phyloP scores from a whole-genome alignment of 2,888 invertebrate genomes.

The Argyresthia albistria region DNA sequence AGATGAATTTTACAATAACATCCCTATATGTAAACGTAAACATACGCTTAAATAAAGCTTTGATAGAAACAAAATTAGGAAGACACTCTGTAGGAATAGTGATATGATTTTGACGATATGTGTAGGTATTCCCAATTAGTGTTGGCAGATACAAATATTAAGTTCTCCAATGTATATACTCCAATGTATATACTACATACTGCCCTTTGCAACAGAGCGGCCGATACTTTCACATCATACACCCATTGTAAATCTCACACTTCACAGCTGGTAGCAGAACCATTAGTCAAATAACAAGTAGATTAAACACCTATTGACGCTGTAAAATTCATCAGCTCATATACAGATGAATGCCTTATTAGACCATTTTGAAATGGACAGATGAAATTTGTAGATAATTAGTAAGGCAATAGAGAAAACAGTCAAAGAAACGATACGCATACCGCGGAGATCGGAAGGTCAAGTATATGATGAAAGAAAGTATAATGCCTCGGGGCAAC shows the following conservation, averaged over 20 bases:
- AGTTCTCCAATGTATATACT: too few relatives aligned
- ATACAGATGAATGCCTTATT: background rate
- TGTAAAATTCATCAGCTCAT: slow-evolving; percentile 22
- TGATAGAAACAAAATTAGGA: too few relatives aligned
- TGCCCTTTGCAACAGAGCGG: background rate
- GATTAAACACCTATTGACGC: slow-evolving; percentile 19
- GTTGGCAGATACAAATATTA: too few relatives aligned
- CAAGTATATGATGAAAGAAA: background rate
- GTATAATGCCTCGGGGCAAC: background rate
- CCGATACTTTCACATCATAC: background rate
- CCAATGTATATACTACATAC: too few relatives aligned
- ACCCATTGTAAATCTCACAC: background rate
- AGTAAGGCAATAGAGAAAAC: background rate
- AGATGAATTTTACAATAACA: too few relatives aligned
- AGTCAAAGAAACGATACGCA: background rate
- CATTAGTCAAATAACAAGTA: slow-evolving; percentile 22
- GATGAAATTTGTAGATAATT: background rate
- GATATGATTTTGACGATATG: too few relatives aligned
- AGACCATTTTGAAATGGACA: background rate
- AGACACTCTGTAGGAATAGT: too few relatives aligned
- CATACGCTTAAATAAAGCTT: too few relatives aligned
- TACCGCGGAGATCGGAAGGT: background rate
- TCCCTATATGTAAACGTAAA: too few relatives aligned
- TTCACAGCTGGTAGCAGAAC: slow-evolving; percentile 6
- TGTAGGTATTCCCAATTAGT: too few relatives aligned